Evolutionary conservation across 2,888 invertebrate species (phyloP), one percentile per base, ranked within the genome.

Genomic region (Melipona beecheii): DNA sequence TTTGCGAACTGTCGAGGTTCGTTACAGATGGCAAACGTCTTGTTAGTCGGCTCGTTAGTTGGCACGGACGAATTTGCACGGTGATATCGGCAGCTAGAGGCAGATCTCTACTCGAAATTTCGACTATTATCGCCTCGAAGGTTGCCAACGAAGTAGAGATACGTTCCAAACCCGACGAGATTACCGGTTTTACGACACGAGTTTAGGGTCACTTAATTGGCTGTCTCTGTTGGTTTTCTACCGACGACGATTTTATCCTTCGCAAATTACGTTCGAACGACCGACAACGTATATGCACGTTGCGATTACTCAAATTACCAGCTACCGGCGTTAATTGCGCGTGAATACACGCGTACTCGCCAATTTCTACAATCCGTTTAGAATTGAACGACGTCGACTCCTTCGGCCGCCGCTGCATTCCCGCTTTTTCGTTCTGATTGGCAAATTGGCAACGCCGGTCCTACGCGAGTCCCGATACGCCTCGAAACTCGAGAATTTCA

Each of bases 101-200:
- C 71, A n/a, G 52, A 71, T 62, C 24, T 43, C 19, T 11, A 19
- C 19, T 60, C 52, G 27, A 43, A 66, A 73, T 65, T 66, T 73
- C 65, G 21, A 17, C 17, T 21, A 73, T 78, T 73, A 66, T 56
- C 68, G 43, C 60, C 60, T 69, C 52, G 19, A n/a, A n/a, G n/a
- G n/a, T 43, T 19, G 19, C n/a, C 50, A 27, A 21, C 27, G 5
- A 43, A 6, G 2, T 17, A 13, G 6, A 13, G 6, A 9, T 27
- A 43, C 24, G 27, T 82, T 81, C 73, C 68, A 81, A 73, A 60
- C 17, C 21, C 31, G 17, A 6, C 31, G 49, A 21, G 36, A 65
- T 70, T 52, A 27, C 58, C 19, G n/a, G 24, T 65, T 81, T 81
- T 81, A 81, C 81, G 62, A 78, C 31, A 2, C 58, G 58, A 36